These are phyloP conservation scores for Cyanistes caeruleus DNA, from an alignment of 2,113 vertebrate species.

Conservation along the genomic window DNA sequence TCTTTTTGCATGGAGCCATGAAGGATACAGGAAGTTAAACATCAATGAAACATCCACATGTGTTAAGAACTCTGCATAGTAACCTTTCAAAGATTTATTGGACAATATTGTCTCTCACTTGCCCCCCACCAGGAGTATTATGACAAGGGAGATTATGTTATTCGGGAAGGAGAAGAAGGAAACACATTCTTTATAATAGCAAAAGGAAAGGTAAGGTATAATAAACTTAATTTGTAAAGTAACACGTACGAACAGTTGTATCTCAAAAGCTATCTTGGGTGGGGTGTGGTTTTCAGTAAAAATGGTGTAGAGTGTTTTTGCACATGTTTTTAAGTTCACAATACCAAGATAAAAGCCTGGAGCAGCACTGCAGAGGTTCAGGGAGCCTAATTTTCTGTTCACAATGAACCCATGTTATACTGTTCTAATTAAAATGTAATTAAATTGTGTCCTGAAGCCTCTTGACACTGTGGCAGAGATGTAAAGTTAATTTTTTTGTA, in stretches of 20 bases:
- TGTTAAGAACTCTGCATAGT: neutral
- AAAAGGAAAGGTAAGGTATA: conserved; percentile 86
- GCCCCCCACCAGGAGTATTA: conserved; percentile 82
- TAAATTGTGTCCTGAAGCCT: neutral
- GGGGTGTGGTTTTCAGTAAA: neutral
- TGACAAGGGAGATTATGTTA: conserved; percentile 91
- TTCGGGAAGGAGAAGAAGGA: conserved; percentile 91
- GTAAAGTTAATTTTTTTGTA: neutral
- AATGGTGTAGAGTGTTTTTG: neutral
- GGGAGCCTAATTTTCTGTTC: neutral
- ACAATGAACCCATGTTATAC: neutral
- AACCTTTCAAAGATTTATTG: neutral
- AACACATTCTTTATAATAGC: conserved; percentile 94
- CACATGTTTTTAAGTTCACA: neutral
- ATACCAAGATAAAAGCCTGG: neutral
- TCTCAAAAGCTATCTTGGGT: neutral
- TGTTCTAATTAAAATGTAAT: neutral
- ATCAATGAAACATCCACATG: neutral
- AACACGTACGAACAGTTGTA: neutral
- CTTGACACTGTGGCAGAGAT: neutral
- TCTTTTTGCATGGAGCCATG: neutral
- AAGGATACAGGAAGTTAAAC: neutral
- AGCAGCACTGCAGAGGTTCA: neutral
- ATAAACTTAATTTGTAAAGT: neutral
- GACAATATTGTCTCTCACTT: neutral